phyloP scores from a whole-genome alignment of 2,113 vertebrate genomes.

The Daubentonia madagascariensis region DNA sequence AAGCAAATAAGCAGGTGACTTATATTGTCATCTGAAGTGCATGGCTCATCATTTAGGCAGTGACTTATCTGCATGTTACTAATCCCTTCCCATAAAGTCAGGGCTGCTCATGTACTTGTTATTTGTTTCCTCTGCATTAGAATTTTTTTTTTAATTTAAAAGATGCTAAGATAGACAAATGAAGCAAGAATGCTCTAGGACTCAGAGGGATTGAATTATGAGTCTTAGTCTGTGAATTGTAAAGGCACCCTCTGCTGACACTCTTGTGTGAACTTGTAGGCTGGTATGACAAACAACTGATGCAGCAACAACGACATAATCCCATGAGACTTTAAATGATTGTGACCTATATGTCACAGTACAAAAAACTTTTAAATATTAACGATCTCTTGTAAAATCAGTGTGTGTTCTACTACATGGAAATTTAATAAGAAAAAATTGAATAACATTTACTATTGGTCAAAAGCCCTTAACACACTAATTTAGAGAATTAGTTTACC shows the following conservation, averaged over 20 bases:
- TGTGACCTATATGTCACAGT: background rate
- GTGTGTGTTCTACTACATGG: background rate
- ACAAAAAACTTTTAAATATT: background rate
- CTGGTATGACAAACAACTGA: conserved; percentile 13
- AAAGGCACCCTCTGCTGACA: background rate
- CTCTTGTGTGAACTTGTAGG: conserved; percentile 48
- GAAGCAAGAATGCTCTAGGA: background rate
- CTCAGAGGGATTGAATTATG: background rate
- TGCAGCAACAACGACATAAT: background rate
- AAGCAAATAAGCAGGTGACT: conserved; percentile 30
- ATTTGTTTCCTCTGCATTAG: background rate
- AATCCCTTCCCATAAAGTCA: conserved; percentile 25
- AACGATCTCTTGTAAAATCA: background rate
- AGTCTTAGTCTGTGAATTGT: background rate
- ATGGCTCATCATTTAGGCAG: conserved; percentile 20
- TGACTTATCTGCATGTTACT: background rate
- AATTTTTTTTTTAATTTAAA: conserved; percentile 28
- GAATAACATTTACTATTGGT: background rate
- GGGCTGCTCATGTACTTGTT: background rate
- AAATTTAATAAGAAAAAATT: background rate
- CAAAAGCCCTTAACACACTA: background rate
- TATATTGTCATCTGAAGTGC: conserved; percentile 14
- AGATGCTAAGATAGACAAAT: background rate
- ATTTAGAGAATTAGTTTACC: background rate
- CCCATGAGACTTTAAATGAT: background rate